Percentiles rank a stretch among this genome's conserved stretches.
Evolutionary conservation across 2,113 vertebrate genomes (phyloP).

Genomic region (Oncorhynchus tshawytscha): DNA sequence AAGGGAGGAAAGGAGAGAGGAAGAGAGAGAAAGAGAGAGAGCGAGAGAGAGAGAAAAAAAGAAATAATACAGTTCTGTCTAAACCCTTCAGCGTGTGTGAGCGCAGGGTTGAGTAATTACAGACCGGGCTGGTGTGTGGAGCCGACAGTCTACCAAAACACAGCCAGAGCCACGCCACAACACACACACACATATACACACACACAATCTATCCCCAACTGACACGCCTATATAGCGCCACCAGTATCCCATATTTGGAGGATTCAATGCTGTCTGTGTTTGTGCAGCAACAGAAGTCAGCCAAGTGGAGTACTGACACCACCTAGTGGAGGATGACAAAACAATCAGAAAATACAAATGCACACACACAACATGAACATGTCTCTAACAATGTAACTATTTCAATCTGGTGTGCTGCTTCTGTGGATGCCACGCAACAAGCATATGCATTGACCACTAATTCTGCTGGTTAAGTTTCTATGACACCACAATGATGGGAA

Average conservation of each 20-base stretch:
- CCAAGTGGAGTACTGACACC: slow-evolving; percentile 53
- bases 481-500: no score
- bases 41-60: background rate
- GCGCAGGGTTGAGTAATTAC: slow-evolving; percentile 68
- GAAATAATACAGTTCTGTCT: slow-evolving; percentile 51
- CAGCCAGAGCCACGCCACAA: slow-evolving; percentile 62
- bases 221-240: background rate
- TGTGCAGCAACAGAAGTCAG: background rate
- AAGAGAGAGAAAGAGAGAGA: slow-evolving; percentile 40
- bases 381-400: no score
- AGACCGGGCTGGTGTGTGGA: slow-evolving; percentile 68
- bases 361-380: background rate
- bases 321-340: slow-evolving; percentile 51
- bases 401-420: no score
- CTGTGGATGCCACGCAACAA: no score
- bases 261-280: background rate
- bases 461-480: no score
- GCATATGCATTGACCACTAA: no score
- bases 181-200: slow-evolving; percentile 16
- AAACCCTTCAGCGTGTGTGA: slow-evolving; percentile 57
- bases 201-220: background rate
- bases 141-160: slow-evolving; percentile 76
- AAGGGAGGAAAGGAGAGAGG: background rate
- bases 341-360: background rate
- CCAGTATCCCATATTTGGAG: background rate